Percentiles rank a stretch among this genome's conserved stretches.
Evolutionary conservation across 1,140 invertebrate genomes (phyloP).

Genomic region (Neodiprion lecontei): DNA sequence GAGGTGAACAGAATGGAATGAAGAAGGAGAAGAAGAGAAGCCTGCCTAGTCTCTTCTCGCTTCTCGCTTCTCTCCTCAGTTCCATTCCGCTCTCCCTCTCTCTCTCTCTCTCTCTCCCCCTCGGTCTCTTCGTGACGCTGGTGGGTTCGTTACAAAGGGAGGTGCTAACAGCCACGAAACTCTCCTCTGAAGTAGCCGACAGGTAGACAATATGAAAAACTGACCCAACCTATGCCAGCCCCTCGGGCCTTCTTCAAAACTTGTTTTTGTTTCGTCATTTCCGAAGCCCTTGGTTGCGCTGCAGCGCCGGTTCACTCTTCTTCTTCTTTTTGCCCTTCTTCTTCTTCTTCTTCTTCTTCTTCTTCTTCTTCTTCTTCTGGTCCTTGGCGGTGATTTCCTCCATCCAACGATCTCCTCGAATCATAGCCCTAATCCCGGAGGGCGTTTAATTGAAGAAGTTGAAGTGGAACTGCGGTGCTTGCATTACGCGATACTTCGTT

Average conservation of each 20-base stretch:
- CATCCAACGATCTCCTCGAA: too few species aligned
- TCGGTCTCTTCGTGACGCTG: background rate
- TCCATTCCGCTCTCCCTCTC: constrained; percentile 23
- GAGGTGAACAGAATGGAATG: too few species aligned
- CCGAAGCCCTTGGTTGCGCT: background rate
- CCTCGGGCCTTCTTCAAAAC: constrained; percentile 20
- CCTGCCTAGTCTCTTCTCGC: background rate
- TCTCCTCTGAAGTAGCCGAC: constrained; percentile 27
- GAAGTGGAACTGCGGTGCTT: too few species aligned
- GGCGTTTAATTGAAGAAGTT: too few species aligned
- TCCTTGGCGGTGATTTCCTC: too few species aligned
- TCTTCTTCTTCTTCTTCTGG: background rate
- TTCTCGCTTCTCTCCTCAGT: constrained; percentile 12
- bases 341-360: background rate
- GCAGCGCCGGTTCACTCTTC: background rate
- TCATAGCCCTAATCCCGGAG: too few species aligned
- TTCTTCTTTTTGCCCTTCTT: background rate
- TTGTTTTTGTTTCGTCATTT: constrained; percentile 12
- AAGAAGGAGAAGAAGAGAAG: too few species aligned
- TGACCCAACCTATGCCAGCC: constrained; percentile 23
- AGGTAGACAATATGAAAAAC: constrained; percentile 28
- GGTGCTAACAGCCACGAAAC: constrained; percentile 24
- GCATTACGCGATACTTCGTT: too few species aligned
- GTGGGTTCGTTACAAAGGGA: constrained; percentile 10
- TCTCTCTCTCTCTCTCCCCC: constrained; percentile 10